These are phyloP conservation scores for Styela plicata DNA, from an alignment of 23 tunicate genomes.

Conservation along the genomic window DNA sequence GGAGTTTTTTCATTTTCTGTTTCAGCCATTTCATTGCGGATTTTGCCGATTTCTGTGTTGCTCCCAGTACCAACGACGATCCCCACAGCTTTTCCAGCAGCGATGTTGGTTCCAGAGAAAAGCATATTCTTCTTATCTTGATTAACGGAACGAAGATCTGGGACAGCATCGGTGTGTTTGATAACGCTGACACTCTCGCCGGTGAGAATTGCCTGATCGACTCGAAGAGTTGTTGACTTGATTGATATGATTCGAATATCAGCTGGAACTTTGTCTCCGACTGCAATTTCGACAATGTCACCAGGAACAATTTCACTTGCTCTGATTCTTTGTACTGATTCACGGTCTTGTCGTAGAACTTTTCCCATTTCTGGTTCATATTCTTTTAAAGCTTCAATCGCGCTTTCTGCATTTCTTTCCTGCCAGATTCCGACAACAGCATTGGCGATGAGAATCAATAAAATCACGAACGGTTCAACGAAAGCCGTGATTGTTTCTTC, in stretches of 20 bases:
- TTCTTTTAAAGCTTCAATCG: conserved; percentile 99
- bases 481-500: conserved; percentile 96
- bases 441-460: conserved; percentile 92
- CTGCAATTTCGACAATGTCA: conserved; percentile 98
- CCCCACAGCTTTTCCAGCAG: conserved; percentile 95
- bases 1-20: conserved; percentile 98
- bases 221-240: conserved; percentile 89
- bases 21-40: conserved; percentile 99
- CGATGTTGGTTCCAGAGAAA: conserved; percentile 97
- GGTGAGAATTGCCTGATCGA: conserved; percentile 97
- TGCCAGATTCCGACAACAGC: conserved; percentile 99
- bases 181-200: conserved; percentile 96
- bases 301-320: conserved; percentile 98
- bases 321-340: conserved; percentile 73
- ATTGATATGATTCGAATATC: conserved; percentile 88
- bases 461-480: conserved; percentile 97
- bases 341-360: conserved; percentile 86
- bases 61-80: conserved; percentile 92
- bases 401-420: conserved; percentile 98
- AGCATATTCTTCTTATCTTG: conserved; percentile 99
- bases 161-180: conserved; percentile 92
- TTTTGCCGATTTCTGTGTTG: conserved; percentile 95
- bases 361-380: conserved; percentile 99
- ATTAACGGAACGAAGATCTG: conserved; percentile 87
- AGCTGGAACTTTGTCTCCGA: conserved; percentile 99